Conservation (phyloP, 2,797 vertebrate genomes). For the Anguilla marmorata region DNA sequence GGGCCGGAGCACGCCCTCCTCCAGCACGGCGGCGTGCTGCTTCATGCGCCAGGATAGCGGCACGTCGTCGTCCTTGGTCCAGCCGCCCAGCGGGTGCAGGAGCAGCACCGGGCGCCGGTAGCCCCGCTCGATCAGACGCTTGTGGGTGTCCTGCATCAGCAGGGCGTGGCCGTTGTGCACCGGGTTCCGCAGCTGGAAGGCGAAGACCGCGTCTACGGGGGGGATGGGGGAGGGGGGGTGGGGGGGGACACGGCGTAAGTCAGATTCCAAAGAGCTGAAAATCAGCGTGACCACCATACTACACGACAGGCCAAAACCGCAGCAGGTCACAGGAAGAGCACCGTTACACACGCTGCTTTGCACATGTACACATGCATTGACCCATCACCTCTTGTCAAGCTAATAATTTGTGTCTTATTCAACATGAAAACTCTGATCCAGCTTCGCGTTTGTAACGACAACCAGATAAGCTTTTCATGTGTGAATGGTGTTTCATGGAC, state of each 20-base stretch:
- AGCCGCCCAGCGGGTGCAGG: conserved; percentile 92
- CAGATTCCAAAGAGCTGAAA: neutral
- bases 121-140: conserved; percentile 86
- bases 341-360: too few species aligned
- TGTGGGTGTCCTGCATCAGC: conserved; percentile 94
- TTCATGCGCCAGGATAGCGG: conserved; percentile 93
- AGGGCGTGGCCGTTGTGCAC: conserved; percentile 96
- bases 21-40: conserved; percentile 92
- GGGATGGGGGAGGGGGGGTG: neutral
- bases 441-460: neutral
- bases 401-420: neutral
- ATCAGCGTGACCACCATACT: neutral
- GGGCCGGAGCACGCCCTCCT: conserved; percentile 86
- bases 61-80: conserved; percentile 97
- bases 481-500: neutral
- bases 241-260: neutral
- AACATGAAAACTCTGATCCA: neutral
- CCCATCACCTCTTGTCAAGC: too few species aligned
- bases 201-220: conserved; percentile 88
- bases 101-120: conserved; percentile 91
- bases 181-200: conserved; percentile 94
- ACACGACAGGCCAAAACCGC: neutral
- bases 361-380: too few species aligned
- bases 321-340: too few species aligned
- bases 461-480: too few species aligned